Percentiles rank a stretch among this genome's conserved stretches.
These are phyloP conservation scores for Sardina pilchardus DNA, from an alignment of 2,113 vertebrate genomes.

Conservation along the genomic window DNA sequence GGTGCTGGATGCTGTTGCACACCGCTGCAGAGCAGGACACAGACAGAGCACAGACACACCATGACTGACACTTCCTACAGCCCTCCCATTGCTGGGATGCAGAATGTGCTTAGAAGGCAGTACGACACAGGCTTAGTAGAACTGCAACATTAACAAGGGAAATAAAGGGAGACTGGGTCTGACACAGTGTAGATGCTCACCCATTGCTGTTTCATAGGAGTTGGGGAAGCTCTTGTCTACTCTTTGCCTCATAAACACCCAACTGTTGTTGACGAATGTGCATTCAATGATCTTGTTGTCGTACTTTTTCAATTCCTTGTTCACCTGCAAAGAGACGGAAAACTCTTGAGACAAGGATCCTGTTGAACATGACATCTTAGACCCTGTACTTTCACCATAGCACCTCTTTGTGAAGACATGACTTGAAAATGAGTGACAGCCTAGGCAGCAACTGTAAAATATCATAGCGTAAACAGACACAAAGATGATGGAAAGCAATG, in stretches of 20 bases:
- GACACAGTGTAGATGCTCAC: conserved; percentile 72
- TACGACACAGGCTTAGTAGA: no score
- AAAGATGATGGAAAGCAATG: background rate
- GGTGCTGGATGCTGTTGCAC: conserved; percentile 92
- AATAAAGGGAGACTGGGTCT: background rate
- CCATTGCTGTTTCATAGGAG: conserved; percentile 94
- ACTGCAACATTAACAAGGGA: background rate
- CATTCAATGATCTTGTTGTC: conserved; percentile 99
- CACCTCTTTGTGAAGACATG: background rate
- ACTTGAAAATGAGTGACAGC: background rate
- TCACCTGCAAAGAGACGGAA: conserved; percentile 73
- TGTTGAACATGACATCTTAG: background rate
- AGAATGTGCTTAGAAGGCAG: background rate
- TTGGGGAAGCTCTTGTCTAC: conserved; percentile 99
- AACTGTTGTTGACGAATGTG: conserved; percentile 92
- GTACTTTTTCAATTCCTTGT: conserved; percentile 93
- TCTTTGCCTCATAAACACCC: conserved; percentile 98
- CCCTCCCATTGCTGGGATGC: background rate
- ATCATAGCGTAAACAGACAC: background rate
- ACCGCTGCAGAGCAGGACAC: conserved; percentile 76
- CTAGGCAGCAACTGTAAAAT: background rate
- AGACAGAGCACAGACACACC: conserved; percentile 38
- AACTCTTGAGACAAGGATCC: conserved; percentile 19
- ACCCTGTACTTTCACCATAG: background rate
- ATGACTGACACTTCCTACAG: conserved; percentile 9